phyloP scores from a whole-genome alignment of 2,113 vertebrate genomes.

The Oncorhynchus masou region DNA sequence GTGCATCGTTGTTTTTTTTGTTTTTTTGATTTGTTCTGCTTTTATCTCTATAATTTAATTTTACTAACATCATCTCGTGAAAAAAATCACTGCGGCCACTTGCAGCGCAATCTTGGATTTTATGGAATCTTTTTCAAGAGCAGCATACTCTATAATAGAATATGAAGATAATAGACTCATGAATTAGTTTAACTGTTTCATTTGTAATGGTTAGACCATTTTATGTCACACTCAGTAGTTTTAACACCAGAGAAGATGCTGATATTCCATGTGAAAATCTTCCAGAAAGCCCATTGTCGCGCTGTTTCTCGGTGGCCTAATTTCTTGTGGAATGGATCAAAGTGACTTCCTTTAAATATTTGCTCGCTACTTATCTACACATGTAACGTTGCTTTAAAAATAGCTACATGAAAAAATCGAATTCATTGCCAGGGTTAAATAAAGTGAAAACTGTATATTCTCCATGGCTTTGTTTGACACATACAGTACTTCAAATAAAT shows the following conservation, averaged over 20 bases:
- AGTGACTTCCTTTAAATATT: conserved; percentile 33
- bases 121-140: conserved; percentile 54
- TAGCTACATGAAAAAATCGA: background rate
- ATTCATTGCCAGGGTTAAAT: background rate
- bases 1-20: conserved; percentile 47
- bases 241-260: background rate
- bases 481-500: background rate
- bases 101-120: conserved; percentile 54
- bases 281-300: conserved; percentile 40
- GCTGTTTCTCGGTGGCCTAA: conserved; percentile 39
- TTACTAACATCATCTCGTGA: conserved; percentile 67
- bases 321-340: conserved; percentile 54
- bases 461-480: background rate
- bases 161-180: background rate
- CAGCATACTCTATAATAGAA: background rate
- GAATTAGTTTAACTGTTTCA: background rate
- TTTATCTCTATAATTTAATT: conserved; percentile 8
- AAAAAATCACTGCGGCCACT: conserved; percentile 47
- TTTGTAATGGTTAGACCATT: background rate
- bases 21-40: conserved; percentile 37
- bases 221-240: background rate
- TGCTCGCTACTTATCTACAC: conserved; percentile 57
- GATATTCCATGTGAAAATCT: conserved; percentile 32
- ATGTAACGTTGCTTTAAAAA: conserved; percentile 39
- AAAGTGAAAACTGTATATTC: background rate